Evolutionary conservation across 2,113 vertebrate species (phyloP).

Genomic region (Trichechus manatus): DNA sequence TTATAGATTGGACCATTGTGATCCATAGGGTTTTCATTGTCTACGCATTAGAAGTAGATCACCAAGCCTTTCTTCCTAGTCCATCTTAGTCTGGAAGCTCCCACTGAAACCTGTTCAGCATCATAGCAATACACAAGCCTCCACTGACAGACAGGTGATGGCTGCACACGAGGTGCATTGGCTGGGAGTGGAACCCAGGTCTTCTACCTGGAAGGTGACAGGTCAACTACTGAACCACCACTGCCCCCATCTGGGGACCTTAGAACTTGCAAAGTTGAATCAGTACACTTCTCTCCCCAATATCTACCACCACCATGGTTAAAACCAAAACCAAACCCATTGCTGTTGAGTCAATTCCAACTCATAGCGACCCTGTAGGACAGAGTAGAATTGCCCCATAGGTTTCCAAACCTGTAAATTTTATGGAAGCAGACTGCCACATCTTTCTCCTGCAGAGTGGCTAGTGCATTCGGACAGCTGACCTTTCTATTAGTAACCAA

Average conservation of each 20-base stretch:
- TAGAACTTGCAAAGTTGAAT: conserved; percentile 3
- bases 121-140: neutral
- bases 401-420: too few species aligned
- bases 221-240: neutral
- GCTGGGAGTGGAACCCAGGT: neutral
- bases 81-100: neutral
- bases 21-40: neutral
- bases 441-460: too few species aligned
- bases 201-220: neutral
- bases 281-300: neutral
- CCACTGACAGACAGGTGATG: neutral
- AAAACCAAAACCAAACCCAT: too few species aligned
- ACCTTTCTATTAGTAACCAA: too few species aligned
- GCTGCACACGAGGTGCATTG: neutral
- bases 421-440: too few species aligned
- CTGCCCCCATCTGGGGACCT: neutral
- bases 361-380: too few species aligned
- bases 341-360: too few species aligned
- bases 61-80: neutral
- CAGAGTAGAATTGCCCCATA: too few species aligned
- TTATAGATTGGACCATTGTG: neutral
- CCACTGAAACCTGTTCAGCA: neutral
- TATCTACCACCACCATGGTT: neutral
- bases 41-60: neutral
- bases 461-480: too few species aligned